A percentile compares a stretch with the other conserved stretches of the same genome.
Conservation (phyloP, 2,888 invertebrate genomes). For the Mesorhabditis spiculigera region DNA sequence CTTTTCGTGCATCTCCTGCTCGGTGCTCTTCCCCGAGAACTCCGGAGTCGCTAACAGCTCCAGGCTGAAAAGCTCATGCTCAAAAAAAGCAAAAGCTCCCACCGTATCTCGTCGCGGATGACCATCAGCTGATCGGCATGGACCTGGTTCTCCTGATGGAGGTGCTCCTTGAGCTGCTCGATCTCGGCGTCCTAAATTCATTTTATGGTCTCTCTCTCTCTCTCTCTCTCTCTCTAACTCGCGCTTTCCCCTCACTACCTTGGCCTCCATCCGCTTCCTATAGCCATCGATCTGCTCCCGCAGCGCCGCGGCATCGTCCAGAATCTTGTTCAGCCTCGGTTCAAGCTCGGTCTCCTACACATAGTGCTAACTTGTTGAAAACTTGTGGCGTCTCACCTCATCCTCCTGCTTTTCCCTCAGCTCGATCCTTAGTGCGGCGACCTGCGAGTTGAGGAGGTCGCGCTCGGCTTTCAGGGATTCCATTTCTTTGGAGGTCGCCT, state of each 20-base stretch:
- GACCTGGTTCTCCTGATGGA: slow-evolving; percentile 1
- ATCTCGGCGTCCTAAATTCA: neutral
- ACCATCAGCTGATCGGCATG: slow-evolving; percentile 2
- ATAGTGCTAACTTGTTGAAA: neutral
- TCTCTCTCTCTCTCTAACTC: neutral
- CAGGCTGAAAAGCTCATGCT: neutral
- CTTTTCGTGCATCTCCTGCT: neutral
- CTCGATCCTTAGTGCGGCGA: neutral
- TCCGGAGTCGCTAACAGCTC: neutral
- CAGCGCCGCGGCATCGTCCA: neutral
- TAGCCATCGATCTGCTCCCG: slow-evolving; percentile 2
- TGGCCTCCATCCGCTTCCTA: neutral
- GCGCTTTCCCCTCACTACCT: neutral
- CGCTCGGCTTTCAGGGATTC: neutral
- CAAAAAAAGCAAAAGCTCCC: neutral
- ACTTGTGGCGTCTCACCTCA: no score
- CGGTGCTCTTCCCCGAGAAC: neutral
- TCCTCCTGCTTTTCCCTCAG: no score
- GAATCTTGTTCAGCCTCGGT: neutral
- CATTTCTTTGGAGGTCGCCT: neutral
- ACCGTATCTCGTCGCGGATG: neutral
- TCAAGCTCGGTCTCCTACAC: neutral
- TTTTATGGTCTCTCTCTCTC: neutral
- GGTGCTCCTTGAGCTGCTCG: slow-evolving; percentile 5
- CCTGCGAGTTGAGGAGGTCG: neutral